A percentile compares a stretch with the other conserved stretches of the same genome.
These are phyloP conservation scores for Drosophila ironensis DNA, from an alignment of 1,140 invertebrate genomes.

Conservation along the genomic window DNA sequence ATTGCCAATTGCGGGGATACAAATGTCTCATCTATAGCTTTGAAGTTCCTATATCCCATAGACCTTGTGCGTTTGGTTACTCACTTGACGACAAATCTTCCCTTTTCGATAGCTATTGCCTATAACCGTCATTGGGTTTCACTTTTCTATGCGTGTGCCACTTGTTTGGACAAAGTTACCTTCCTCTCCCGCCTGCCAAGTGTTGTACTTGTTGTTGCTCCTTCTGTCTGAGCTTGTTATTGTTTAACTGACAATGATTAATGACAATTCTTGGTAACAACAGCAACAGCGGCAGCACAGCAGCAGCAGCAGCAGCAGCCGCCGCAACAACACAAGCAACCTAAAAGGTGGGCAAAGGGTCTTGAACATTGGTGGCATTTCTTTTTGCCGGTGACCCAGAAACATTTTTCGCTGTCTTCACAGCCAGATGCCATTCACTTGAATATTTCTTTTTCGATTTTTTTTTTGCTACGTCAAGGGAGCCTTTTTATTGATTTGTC, in stretches of 20 bases:
- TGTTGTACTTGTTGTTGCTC: constrained; percentile 5
- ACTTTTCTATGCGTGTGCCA: constrained; percentile 61
- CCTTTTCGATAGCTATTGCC: constrained; percentile 30
- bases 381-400: constrained; percentile 64
- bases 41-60: too few relatives aligned
- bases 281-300: background rate
- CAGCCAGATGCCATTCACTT: constrained; percentile 18
- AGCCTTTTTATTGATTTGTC: constrained; percentile 42
- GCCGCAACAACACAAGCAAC: background rate
- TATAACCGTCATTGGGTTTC: constrained; percentile 66
- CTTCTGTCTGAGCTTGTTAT: constrained; percentile 46
- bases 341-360: constrained; percentile 24
- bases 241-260: constrained; percentile 76
- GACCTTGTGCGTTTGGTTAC: too few relatives aligned
- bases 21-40: too few relatives aligned
- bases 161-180: constrained; percentile 49
- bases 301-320: constrained; percentile 21
- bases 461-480: too few relatives aligned
- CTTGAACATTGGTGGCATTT: constrained; percentile 53
- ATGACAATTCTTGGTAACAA: constrained; percentile 50
- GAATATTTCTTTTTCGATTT: constrained; percentile 3
- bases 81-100: background rate
- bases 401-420: constrained; percentile 36
- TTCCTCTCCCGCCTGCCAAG: constrained; percentile 11
- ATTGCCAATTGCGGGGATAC: too few relatives aligned